Base-by-base conservation (phyloP, 2,797 vertebrate species). In the Pempheris klunzingeri region DNA sequence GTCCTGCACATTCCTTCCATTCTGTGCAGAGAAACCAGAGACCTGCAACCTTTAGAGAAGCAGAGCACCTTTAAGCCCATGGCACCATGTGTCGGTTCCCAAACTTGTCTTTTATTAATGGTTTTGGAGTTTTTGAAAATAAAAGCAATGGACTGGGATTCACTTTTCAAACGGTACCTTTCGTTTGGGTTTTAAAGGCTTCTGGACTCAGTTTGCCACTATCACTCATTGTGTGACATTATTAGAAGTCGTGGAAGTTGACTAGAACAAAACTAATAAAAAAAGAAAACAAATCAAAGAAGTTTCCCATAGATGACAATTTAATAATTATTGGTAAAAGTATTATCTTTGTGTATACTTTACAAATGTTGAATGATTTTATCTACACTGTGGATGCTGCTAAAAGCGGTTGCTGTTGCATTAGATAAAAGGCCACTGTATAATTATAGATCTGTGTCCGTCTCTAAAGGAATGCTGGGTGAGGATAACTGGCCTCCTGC, bases 401-500 rank as follows among this genome's bases (percentile, higher is more conserved):
- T 18, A 14, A 43, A 18, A 43, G 15, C 20, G n/a, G 20, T 46
- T 46, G 43, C 44, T 46, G 18, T 46, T 24, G 20, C 39, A 8
- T 39, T 6, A 28, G 15, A 53, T n/a, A 13, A 22, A 34, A 52
- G 3, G 28, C 9, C n/a, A n/a, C 12, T 18, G 38, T 12, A 7
- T 57, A 43, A 20, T 61, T 13, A 3, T 1, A 34, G 9, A 7
- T 55, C 1, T 55, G 41, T 20, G 34, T 22, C 1, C 26, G 11
- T 84, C 68, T 81, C 77, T 77, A 38, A 73, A 99, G 98, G 95
- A 68, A 83, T 80, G 80, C 90, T 98, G 86, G 93, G 93, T 2
- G 94, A 93, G 22, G 92, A 95, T 18, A 91, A 91, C 28, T 98
- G 97, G 97, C 93, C 88, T 58, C 96, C 98, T 9, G 90, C 93